These are phyloP conservation scores for Eulacestoma nigropectus DNA, from an alignment of 2,113 vertebrate species.

Conservation along the genomic window DNA sequence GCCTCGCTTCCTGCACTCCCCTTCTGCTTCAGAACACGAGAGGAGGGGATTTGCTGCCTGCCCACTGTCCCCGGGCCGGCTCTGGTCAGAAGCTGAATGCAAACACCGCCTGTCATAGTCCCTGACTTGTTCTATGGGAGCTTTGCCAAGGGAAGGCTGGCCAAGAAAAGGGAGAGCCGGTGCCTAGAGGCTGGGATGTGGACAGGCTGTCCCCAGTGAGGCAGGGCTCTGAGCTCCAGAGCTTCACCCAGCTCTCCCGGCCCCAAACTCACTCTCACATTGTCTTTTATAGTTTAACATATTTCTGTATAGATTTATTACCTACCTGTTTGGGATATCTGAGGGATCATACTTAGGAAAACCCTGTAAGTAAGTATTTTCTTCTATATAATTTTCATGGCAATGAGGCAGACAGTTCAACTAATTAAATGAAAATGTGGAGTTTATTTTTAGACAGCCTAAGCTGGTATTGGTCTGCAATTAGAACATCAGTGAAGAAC, in stretches of 20 bases:
- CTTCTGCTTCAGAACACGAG: background rate
- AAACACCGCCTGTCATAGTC: background rate
- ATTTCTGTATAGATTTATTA: background rate
- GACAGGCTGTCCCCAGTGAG: accelerated
- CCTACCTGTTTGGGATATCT: background rate
- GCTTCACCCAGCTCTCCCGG: background rate
- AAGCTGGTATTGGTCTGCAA: background rate
- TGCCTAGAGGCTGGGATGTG: background rate
- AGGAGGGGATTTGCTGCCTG: background rate
- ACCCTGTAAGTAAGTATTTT: background rate
- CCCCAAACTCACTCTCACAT: background rate
- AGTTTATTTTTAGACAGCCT: slow-evolving; percentile 14
- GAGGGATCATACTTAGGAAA: background rate
- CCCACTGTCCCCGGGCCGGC: too few species aligned
- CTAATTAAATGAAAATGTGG: background rate
- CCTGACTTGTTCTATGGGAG: background rate
- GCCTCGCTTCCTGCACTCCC: background rate
- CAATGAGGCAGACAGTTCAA: background rate
- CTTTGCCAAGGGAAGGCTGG: background rate
- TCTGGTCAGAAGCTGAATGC: background rate
- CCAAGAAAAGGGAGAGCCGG: background rate
- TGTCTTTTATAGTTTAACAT: background rate
- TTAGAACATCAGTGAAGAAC: background rate
- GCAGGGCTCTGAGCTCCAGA: background rate
- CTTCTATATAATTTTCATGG: background rate